Percentiles rank a stretch among this genome's conserved stretches.
Evolutionary conservation across 2,888 invertebrate genomes (phyloP).

Genomic region (Pyrrhosoma nymphula): DNA sequence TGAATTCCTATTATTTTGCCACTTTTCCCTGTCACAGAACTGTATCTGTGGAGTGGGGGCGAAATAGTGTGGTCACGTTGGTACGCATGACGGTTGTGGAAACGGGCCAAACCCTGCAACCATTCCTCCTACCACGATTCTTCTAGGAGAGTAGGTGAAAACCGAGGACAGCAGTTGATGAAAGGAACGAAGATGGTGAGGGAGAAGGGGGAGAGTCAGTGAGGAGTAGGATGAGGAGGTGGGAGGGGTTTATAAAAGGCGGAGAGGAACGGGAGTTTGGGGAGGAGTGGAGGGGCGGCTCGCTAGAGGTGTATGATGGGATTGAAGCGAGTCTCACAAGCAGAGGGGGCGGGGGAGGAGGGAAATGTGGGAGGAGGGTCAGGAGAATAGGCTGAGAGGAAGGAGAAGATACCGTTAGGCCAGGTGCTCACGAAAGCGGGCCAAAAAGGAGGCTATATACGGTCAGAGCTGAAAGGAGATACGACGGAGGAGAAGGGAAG

Average conservation of each 20-base stretch:
- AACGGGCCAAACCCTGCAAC: no score
- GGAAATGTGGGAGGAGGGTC: background rate
- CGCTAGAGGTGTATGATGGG: background rate
- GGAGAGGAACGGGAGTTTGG: background rate
- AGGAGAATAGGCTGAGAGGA: background rate
- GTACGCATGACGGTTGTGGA: no score
- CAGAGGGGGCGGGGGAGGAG: background rate
- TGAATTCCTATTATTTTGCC: no score
- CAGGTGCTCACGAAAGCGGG: conserved; percentile 51
- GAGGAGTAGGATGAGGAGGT: background rate
- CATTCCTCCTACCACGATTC: background rate
- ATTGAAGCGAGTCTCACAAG: background rate
- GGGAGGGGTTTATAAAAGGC: background rate
- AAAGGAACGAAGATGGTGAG: background rate
- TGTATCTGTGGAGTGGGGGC: no score
- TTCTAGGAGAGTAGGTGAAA: background rate
- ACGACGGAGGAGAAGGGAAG: background rate
- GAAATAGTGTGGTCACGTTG: no score
- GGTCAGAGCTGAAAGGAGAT: background rate
- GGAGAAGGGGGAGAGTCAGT: background rate
- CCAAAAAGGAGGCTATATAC: conserved; percentile 7
- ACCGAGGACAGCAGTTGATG: conserved; percentile 25
- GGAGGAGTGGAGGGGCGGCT: background rate
- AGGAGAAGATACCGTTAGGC: conserved; percentile 37
- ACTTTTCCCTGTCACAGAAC: no score